Evolutionary conservation across 2,113 vertebrate species (phyloP), one percentile per base, ranked within the genome.

Genomic region (Prochilodus magdalenae): DNA sequence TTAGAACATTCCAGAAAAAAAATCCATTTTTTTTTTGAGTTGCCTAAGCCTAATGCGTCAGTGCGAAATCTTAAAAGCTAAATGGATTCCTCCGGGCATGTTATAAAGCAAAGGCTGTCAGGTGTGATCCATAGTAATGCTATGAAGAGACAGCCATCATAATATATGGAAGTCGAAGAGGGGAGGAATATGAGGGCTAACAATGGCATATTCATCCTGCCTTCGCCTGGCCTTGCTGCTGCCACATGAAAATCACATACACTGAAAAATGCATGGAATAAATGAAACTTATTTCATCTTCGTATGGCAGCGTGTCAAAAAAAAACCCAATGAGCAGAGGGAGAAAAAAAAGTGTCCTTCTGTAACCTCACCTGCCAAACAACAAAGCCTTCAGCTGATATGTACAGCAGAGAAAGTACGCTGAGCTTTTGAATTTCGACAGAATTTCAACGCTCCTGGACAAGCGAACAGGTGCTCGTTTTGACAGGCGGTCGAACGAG

Each of bases 291-390:
- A 60, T 59, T 40, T 36, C 14, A 30, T 30, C 55, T n/a, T 73
- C 27, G 14, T 5, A 55, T 6, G 13, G 51, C n/a, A 74, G 22
- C 16, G 29, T 24, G 30, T 59, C 6, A n/a, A n/a, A 26, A 36
- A 22, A 4, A 14, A 14, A 15, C 27, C 20, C 0, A 55, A 13
- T 11, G 4, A 75, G 27, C 22, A 13, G 1, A 30, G 53, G 53
- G 22, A 11, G 33, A n/a, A 12, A 57, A 73, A 55, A 33, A 55
- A 24, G 1, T 53, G 60, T 65, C 75, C 60, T 66, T 77, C 60
- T 14, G 40, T 66, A 77, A 77, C 75, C 75, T 55, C 63, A 67
- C 18, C 14, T 67, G 63, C 63, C 29, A 67, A 53, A 33, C 40
- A 44, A 5, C 8, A 10, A 11, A 44, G 40, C 8, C 8, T 44